Percentiles rank a stretch among this genome's conserved stretches.
Evolutionary conservation across 1,140 invertebrate genomes (phyloP).

Genomic region (Drosophila sp.): DNA sequence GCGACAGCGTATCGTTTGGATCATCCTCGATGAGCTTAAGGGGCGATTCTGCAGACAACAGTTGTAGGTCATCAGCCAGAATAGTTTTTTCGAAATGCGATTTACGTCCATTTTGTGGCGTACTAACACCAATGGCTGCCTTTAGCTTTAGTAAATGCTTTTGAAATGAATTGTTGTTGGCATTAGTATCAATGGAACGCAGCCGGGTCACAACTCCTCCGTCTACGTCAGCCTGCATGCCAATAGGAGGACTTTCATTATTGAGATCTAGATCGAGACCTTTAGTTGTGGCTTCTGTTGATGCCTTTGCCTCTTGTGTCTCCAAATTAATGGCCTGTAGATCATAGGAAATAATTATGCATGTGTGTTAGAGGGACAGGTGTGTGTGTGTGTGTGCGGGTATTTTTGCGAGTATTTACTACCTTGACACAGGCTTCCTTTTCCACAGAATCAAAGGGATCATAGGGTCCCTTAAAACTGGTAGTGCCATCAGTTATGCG

Average conservation of each 20-base stretch:
- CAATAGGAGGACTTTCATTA: slow-evolving; percentile 56
- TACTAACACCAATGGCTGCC: slow-evolving; percentile 26
- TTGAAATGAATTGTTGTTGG: slow-evolving; percentile 37
- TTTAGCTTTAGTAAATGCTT: slow-evolving; percentile 57
- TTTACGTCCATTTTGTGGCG: slow-evolving; percentile 24
- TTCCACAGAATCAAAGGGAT: slow-evolving; percentile 74
- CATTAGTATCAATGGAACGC: slow-evolving; percentile 5
- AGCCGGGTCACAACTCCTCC: slow-evolving; percentile 10
- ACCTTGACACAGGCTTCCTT: slow-evolving; percentile 75
- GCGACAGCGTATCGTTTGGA: slow-evolving; percentile 19
- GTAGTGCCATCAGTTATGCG: slow-evolving; percentile 14
- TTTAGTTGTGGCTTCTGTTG: too few species aligned
- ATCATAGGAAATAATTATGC: background rate
- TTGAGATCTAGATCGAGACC: slow-evolving; percentile 16
- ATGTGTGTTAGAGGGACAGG: background rate
- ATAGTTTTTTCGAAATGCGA: slow-evolving; percentile 34
- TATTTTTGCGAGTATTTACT: slow-evolving; percentile 14
- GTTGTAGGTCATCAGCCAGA: slow-evolving; percentile 51
- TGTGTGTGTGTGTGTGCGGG: slow-evolving; percentile 6
- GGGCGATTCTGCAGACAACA: slow-evolving; percentile 62
- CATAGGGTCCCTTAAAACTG: slow-evolving; percentile 62
- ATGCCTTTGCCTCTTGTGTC: background rate
- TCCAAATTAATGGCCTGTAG: background rate
- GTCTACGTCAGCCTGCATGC: slow-evolving; percentile 25
- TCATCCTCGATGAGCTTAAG: slow-evolving; percentile 62